Percentiles rank a stretch among this genome's conserved stretches.
Conservation (phyloP, 2,113 vertebrate species). For the Gavia stellata region DNA sequence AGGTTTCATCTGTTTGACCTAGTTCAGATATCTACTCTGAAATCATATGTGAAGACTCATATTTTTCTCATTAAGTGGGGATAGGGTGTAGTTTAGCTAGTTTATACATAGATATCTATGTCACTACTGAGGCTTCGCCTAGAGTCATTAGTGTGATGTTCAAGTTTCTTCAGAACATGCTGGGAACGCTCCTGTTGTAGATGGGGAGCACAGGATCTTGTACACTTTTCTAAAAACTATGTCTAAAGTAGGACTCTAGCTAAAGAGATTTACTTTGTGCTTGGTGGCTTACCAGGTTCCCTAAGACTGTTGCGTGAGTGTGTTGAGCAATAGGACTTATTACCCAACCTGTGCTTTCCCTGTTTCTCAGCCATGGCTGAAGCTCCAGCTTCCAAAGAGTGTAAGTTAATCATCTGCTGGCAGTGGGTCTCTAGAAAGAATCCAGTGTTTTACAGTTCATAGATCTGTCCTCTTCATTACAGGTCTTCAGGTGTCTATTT, state of each 20-base stretch:
- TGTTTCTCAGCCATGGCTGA: neutral
- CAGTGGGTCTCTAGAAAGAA: neutral
- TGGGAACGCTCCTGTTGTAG: neutral
- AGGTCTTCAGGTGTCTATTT: neutral
- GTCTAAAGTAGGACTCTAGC: neutral
- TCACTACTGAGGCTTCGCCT: neutral
- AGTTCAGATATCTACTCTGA: neutral
- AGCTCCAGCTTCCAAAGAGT: neutral
- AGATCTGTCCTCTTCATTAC: neutral
- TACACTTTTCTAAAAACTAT: neutral
- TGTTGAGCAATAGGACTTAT: neutral
- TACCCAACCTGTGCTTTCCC: neutral
- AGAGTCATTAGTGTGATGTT: neutral
- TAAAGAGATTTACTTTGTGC: neutral
- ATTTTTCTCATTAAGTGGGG: neutral
- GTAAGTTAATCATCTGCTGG: neutral
- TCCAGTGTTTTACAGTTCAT: neutral
- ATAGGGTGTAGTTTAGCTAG: accelerated
- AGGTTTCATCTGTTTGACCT: neutral
- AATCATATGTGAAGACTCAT: accelerated
- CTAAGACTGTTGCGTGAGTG: neutral
- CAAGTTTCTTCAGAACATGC: neutral
- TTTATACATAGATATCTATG: neutral
- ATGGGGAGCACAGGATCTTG: accelerated
- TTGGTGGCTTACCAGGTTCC: neutral